A percentile compares a stretch with the other conserved stretches of the same genome.
Evolutionary conservation across 2,888 invertebrate species (phyloP).

Genomic region (Taphrorychus bicolor): DNA sequence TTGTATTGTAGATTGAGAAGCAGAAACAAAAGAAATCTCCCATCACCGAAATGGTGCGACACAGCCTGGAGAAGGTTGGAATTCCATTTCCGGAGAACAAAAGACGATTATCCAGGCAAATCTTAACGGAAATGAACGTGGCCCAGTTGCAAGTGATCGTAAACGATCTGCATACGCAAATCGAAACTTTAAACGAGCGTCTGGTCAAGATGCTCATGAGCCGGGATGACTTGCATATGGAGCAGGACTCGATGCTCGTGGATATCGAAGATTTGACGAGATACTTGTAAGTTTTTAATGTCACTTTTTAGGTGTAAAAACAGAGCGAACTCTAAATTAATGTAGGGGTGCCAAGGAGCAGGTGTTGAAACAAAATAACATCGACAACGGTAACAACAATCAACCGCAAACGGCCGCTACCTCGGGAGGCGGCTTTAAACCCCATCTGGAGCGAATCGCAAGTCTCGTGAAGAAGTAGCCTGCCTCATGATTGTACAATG

Average conservation of each 20-base stretch:
- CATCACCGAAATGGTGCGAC: conserved; percentile 85
- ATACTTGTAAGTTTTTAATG: conserved; percentile 78
- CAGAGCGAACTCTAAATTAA: conserved; percentile 13
- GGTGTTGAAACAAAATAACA: conserved; percentile 58
- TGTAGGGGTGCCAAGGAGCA: conserved; percentile 63
- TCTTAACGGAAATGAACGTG: conserved; percentile 91
- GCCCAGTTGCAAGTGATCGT: conserved; percentile 94
- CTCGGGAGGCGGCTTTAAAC: conserved; percentile 58
- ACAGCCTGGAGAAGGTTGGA: conserved; percentile 81
- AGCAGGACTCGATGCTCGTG: conserved; percentile 96
- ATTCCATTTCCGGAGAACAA: conserved; percentile 84
- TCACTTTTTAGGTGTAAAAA: not conserved
- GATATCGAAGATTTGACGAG: conserved; percentile 95
- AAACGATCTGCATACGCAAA: conserved; percentile 92
- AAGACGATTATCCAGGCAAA: conserved; percentile 81
- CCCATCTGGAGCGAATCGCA: conserved; percentile 61
- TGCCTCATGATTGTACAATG: not conserved
- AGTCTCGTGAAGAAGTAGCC: conserved; percentile 60
- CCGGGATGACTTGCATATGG: conserved; percentile 96
- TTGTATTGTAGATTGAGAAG: conserved; percentile 64
- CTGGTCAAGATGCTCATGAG: conserved; percentile 89
- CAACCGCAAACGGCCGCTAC: conserved; percentile 55
- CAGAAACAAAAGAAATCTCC: conserved; percentile 78
- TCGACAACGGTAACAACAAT: conserved; percentile 56
- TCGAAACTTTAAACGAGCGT: conserved; percentile 89